Evolutionary conservation across 2,888 invertebrate species (phyloP), one percentile per base, ranked within the genome.

Genomic region (Erebia palarica): DNA sequence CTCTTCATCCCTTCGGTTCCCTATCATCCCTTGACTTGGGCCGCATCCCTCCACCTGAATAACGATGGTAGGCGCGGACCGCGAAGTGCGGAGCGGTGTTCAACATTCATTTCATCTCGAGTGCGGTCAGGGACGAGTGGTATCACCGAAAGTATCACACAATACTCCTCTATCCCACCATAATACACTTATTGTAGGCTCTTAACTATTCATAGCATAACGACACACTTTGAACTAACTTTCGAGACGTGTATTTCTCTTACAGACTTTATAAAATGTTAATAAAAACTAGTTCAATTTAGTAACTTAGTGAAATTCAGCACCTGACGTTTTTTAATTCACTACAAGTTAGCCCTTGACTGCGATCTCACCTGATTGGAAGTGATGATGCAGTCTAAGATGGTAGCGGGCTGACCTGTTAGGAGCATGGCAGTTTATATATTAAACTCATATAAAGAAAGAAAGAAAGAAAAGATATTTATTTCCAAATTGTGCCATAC

Each of bases 51-150:
- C 61, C 61, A 61, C 18, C 47, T 18, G 47, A 47, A 7, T 47
- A 61, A 47, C 61, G 61, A 18, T 9, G 42, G 10, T 18, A 55
- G 57, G 57, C 11, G 53, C 57, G 57, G 21, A 27, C 27, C 27
- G 18, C 44, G 44, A 42, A 10, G 42, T 44, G 61, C 61, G 61
- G 42, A 58, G 57, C 27, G 57, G 14, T 61, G 47, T 42, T 16
- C 16, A 16, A n/a, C 59, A 36, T 44, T 44, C 60, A 44, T 60
- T 47, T 60, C 7, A 13, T 60, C 16, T 18, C 16, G 47, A 61
- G 61, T 61, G 61, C 61, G 61, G 61, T 13, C 11, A 44, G 61
- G 61, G 61, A 61, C 61, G 14, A 58, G 57, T 55, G 18, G 55
- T 58, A 21, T 58, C 57, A 58, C 13, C 21, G 3, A 13, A 58